Conservation (phyloP, 2,797 vertebrate species). For the Bovichtus variegatus region DNA sequence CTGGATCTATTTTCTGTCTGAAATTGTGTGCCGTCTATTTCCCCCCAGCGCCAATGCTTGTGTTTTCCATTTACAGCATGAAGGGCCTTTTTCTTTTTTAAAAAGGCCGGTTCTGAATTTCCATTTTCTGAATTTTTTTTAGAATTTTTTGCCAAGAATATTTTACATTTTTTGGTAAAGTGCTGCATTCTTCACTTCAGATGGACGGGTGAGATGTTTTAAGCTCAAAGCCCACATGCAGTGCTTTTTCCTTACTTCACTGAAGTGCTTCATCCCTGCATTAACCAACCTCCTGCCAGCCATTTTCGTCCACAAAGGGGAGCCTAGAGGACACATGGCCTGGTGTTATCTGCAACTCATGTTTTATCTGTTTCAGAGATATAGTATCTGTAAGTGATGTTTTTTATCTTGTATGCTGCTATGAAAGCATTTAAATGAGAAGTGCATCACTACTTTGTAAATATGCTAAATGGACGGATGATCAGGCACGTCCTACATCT, state of each 20-base stretch:
- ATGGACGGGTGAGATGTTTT: constrained; percentile 9
- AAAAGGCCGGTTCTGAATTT: background rate
- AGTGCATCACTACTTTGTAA: background rate
- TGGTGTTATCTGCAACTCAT: constrained; percentile 12
- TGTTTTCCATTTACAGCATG: background rate
- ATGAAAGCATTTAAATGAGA: constrained; percentile 2
- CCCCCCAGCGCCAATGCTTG: too few relatives aligned
- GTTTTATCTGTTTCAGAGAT: constrained; percentile 22
- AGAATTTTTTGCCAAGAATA: constrained; percentile 7
- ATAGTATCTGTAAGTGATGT: background rate
- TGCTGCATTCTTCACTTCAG: constrained; percentile 15
- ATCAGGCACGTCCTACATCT: constrained; percentile 5
- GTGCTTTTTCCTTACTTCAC: constrained; percentile 8
- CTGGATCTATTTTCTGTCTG: constrained; percentile 15
- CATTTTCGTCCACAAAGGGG: constrained; percentile 7
- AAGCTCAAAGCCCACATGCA: constrained; percentile 12
- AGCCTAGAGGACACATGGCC: background rate
- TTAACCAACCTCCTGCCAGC: constrained; percentile 7
- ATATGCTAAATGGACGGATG: constrained; percentile 7
- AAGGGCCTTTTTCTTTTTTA: background rate
- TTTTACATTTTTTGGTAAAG: constrained; percentile 1
- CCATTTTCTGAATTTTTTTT: constrained; percentile 15
- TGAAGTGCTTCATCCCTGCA: constrained; percentile 12
- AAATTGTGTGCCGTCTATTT: background rate
- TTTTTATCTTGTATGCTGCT: background rate